Conservation (phyloP, 2,888 invertebrate species). For the Nemapogon koenigi region DNA sequence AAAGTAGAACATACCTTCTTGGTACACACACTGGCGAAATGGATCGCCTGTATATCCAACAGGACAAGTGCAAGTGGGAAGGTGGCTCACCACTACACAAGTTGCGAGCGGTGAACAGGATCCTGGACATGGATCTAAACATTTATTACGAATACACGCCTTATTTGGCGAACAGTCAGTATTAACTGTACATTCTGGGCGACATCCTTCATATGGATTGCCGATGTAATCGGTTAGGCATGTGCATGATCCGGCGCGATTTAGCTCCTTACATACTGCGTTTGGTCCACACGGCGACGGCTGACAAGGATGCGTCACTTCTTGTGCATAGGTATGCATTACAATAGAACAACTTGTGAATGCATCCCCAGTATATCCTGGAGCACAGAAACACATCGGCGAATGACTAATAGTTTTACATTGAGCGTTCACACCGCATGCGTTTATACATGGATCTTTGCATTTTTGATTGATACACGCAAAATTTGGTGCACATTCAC, state of each 20-base stretch:
- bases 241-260: slow-evolving; percentile 69
- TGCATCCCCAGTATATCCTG: slow-evolving; percentile 72
- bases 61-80: slow-evolving; percentile 72
- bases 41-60: slow-evolving; percentile 77
- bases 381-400: slow-evolving; percentile 75
- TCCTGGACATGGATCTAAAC: slow-evolving; percentile 80
- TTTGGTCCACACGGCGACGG: slow-evolving; percentile 71
- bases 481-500: slow-evolving; percentile 69
- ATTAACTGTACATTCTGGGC: slow-evolving; percentile 77
- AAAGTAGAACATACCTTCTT: slow-evolving; percentile 29
- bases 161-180: slow-evolving; percentile 74
- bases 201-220: slow-evolving; percentile 80
- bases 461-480: slow-evolving; percentile 74
- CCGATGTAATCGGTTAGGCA: slow-evolving; percentile 77
- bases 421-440: slow-evolving; percentile 75
- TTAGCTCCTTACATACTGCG: slow-evolving; percentile 67
- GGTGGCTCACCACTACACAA: slow-evolving; percentile 74
- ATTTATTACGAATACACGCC: slow-evolving; percentile 76
- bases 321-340: slow-evolving; percentile 40
- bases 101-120: slow-evolving; percentile 75
- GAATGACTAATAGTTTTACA: slow-evolving; percentile 78
- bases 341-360: slow-evolving; percentile 64
- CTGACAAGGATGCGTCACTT: slow-evolving; percentile 60
- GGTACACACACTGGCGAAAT: slow-evolving; percentile 64
- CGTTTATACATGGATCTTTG: slow-evolving; percentile 69